phyloP scores from a whole-genome alignment of 1,140 invertebrate species.

The Manduca sexta region DNA sequence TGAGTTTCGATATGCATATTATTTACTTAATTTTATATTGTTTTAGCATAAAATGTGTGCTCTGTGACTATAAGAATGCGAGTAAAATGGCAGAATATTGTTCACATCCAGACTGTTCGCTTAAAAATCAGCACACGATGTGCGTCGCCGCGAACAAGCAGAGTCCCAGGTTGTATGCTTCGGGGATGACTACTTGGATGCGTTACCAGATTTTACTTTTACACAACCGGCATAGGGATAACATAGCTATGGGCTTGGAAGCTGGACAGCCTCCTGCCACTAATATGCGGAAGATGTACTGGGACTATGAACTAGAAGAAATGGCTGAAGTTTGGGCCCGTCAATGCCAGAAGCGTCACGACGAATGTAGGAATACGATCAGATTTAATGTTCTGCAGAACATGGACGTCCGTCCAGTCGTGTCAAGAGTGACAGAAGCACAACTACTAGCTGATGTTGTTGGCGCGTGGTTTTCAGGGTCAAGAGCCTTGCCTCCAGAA shows the following conservation, averaged over 20 bases:
- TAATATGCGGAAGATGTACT: conserved; percentile 66
- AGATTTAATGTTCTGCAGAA: conserved; percentile 61
- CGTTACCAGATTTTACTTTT: conserved; percentile 52
- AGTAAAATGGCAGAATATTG: conserved; percentile 33
- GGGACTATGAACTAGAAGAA: conserved; percentile 60
- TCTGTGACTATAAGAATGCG: conserved; percentile 15
- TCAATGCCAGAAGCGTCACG: conserved; percentile 60
- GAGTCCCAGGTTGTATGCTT: conserved; percentile 48
- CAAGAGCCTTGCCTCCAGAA: conserved; percentile 42
- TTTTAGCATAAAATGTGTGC: conserved; percentile 23
- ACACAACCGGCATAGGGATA: conserved; percentile 59
- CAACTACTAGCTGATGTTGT: conserved; percentile 56
- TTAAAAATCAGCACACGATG: conserved; percentile 56
- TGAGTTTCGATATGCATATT: conserved; percentile 31
- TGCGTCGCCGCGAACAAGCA: conserved; percentile 42
- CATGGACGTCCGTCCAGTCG: conserved; percentile 54
- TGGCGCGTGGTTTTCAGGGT: conserved; percentile 58
- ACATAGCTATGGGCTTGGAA: conserved; percentile 60
- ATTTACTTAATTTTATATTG: conserved; percentile 28
- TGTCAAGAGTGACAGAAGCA: conserved; percentile 50
- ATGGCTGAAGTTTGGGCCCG: conserved; percentile 60
- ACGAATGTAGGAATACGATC: conserved; percentile 60
- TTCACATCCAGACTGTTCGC: conserved; percentile 53
- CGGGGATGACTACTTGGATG: conserved; percentile 64
- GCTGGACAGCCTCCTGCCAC: conserved; percentile 55